Percentiles rank a stretch among this genome's conserved stretches.
These are phyloP conservation scores for Helarctos malayanus DNA, from an alignment of 2,797 vertebrate species.

Conservation along the genomic window DNA sequence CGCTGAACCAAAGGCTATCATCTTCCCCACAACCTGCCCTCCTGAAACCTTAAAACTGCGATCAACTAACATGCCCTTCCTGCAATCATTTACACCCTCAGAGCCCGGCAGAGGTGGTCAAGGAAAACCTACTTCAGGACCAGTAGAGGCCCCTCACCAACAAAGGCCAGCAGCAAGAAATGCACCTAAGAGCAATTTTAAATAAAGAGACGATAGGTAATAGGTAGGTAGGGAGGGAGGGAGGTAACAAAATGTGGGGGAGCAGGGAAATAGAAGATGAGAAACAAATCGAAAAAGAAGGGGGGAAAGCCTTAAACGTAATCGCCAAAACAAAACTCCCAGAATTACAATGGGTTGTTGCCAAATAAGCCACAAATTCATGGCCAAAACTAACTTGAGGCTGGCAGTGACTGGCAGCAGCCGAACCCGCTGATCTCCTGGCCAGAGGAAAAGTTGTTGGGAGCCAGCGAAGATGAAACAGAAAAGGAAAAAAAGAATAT, in stretches of 20 bases:
- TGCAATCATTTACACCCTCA: slow-evolving; percentile 64
- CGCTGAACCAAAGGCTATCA: neutral
- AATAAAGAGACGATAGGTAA: neutral
- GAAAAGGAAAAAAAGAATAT: slow-evolving; percentile 74
- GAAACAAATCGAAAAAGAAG: slow-evolving; percentile 41
- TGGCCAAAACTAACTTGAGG: slow-evolving; percentile 82
- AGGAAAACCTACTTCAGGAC: slow-evolving; percentile 65
- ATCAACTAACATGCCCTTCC: slow-evolving; percentile 58
- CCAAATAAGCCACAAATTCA: slow-evolving; percentile 84
- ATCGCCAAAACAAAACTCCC: slow-evolving; percentile 69
- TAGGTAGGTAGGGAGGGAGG: neutral
- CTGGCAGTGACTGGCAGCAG: slow-evolving; percentile 85
- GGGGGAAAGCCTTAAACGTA: slow-evolving; percentile 26
- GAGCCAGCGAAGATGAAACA: slow-evolving; percentile 80
- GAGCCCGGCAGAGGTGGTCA: neutral
- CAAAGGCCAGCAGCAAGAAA: slow-evolving; percentile 45
- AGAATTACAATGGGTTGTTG: slow-evolving; percentile 74
- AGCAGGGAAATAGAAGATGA: neutral
- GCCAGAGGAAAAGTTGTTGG: slow-evolving; percentile 73
- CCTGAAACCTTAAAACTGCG: neutral
- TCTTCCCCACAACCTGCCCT: neutral
- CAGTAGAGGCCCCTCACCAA: slow-evolving; percentile 56
- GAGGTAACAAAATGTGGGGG: neutral
- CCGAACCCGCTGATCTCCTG: slow-evolving; percentile 81
- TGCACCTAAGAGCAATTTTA: slow-evolving; percentile 59